Base-by-base conservation (phyloP, 2,888 invertebrate genomes). In the Bombylius major region DNA sequence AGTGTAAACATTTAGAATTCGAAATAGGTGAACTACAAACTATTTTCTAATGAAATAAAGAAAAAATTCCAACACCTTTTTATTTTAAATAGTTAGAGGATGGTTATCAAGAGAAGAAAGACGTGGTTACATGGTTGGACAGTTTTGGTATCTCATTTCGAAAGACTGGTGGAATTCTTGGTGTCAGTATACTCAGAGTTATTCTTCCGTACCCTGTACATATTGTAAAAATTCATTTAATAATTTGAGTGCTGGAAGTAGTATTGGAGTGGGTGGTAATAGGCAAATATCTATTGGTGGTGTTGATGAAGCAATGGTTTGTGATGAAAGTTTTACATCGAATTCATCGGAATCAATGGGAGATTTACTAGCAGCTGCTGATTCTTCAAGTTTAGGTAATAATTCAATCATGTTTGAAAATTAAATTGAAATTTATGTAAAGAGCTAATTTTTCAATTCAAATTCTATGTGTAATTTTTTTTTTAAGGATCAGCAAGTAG, bases 151-250 rank as follows among this genome's bases (percentile, higher is more conserved):
- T 78, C 79, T 94, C 60, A 81, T 93, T 58, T 81, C 85, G 2
- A 82, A 84, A 50, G 86, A 87, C 63, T 94, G 94, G 94, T 94
- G 92, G 92, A 81, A 80, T 59, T 76, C 76, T 13, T 94, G 93
- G 94, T 74, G 78, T 55, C 80, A 81, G 47, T 85, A 89, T 75
- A 82, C 86, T n/a, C 77, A 73, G 58, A 66, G 66, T 50, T 71
- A 68, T 55, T 70, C 69, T 54, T 68, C 69, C n/a, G 67, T 67
- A 11, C 70, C 72, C 8, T 79, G 79, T 64, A 70, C 71, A 46
- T 71, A 71, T 57, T 79, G 79, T 62, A 75, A 77, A 51, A 61
- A 63, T 36, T 62, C 64, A 12, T 64, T 65, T 33, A 57, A 59
- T 36, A 65, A 68, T 61, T 62, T 39, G 14, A 46, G 31, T 14